Conservation (phyloP, 2,797 vertebrate species). For the Melanotaenia trifasciata region DNA sequence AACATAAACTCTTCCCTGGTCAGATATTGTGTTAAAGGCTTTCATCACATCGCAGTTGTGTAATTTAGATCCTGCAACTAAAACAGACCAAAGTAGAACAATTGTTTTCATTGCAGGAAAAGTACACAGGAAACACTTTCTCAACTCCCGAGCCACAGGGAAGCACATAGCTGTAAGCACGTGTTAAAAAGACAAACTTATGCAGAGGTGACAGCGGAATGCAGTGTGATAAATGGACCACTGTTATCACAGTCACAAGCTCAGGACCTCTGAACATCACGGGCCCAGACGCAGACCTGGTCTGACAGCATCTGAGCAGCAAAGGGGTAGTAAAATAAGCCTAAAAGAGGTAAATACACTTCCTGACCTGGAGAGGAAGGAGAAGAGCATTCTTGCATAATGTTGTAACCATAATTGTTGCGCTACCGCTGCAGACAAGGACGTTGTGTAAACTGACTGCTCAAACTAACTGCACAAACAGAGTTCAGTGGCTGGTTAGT, state of each 20-base stretch:
- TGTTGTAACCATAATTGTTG: no score
- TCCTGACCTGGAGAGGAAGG: no score
- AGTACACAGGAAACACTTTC: slow-evolving; percentile 1
- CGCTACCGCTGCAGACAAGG: no score
- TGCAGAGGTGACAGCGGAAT: slow-evolving; percentile 20
- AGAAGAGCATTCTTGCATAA: no score
- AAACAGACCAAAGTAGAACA: slow-evolving; percentile 15
- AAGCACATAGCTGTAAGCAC: background rate
- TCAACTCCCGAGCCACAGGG: background rate
- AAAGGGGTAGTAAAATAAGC: background rate
- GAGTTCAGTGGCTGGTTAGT: no score
- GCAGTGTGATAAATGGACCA: slow-evolving; percentile 14
- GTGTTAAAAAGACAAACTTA: background rate
- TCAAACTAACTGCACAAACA: no score
- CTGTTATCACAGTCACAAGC: background rate
- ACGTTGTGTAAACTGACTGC: no score
- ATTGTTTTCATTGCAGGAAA: background rate
- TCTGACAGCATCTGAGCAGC: background rate
- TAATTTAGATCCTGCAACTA: slow-evolving; percentile 14
- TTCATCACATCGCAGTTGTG: slow-evolving; percentile 26
- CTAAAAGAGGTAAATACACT: background rate
- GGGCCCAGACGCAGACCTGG: background rate
- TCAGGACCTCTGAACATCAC: no score
- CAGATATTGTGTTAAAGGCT: slow-evolving; percentile 1
- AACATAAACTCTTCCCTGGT: slow-evolving; percentile 14